Evolutionary conservation across 2,888 invertebrate genomes (phyloP).

Genomic region (Oxyteleia sp.): DNA sequence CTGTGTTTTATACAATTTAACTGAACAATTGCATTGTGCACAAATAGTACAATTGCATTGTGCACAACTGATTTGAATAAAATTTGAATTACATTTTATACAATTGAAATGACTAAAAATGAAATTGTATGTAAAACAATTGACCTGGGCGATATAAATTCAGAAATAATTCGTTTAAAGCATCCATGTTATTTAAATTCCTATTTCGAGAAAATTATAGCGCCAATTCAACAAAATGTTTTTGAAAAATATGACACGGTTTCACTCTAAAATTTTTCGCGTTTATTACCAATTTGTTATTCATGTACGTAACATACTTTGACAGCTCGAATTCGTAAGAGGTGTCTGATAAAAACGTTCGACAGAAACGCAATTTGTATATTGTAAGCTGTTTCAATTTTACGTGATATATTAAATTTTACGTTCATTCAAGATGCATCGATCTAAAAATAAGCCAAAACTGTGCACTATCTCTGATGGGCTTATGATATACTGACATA

Average conservation of each 20-base stretch:
- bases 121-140: no score
- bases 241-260: not conserved
- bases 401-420: conserved; percentile 48
- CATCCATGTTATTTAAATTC: no score
- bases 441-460: conserved; percentile 48
- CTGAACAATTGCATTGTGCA: no score
- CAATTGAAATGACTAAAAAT: no score
- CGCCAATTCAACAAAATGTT: conserved; percentile 2
- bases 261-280: conserved; percentile 11
- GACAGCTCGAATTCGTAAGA: conserved; percentile 31
- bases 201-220: no score
- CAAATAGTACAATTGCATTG: no score
- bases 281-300: conserved; percentile 35
- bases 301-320: conserved; percentile 8
- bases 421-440: conserved; percentile 57
- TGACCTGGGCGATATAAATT: no score
- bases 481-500: conserved; percentile 46
- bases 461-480: conserved; percentile 61
- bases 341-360: conserved; percentile 41
- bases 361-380: conserved; percentile 20
- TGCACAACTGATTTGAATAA: no score
- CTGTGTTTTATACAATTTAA: no score
- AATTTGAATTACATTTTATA: no score
- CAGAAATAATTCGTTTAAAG: no score
- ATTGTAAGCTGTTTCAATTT: conserved; percentile 37